A percentile compares a stretch with the other conserved stretches of the same genome.
Evolutionary conservation across 2,888 invertebrate genomes (phyloP).

Genomic region (Alloscopus bannaensis): DNA sequence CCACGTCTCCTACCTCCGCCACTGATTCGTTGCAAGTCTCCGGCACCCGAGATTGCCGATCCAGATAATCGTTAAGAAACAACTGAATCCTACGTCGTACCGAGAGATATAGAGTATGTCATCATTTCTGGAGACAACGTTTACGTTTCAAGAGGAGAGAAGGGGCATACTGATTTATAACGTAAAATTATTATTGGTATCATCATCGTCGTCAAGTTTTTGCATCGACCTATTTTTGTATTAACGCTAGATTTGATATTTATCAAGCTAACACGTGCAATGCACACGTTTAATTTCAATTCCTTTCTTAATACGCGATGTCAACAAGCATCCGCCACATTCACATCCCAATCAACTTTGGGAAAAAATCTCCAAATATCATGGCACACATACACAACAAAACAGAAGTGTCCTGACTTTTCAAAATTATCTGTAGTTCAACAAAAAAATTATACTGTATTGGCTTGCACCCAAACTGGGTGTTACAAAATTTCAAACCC

Average conservation of each 20-base stretch:
- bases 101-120: constrained; percentile 40
- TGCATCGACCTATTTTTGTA: constrained; percentile 57
- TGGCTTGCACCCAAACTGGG: no score
- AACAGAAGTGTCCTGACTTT: no score
- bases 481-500: no score
- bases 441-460: no score
- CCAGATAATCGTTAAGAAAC: constrained; percentile 32
- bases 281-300: constrained; percentile 19
- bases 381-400: no score
- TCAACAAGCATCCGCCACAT: no score
- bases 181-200: constrained; percentile 18
- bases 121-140: neutral
- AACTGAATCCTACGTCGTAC: constrained; percentile 1
- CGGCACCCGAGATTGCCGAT: constrained; percentile 24
- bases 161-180: constrained; percentile 33
- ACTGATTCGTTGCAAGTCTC: constrained; percentile 43
- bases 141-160: neutral
- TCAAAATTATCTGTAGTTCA: no score
- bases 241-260: constrained; percentile 44
- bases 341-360: no score
- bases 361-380: no score
- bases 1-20: constrained; percentile 44
- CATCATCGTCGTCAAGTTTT: constrained; percentile 42
- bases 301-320: constrained; percentile 45
- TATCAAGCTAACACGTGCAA: constrained; percentile 16